Evolutionary conservation across 1,140 invertebrate species (phyloP).

Genomic region (Bombyx mandarina): DNA sequence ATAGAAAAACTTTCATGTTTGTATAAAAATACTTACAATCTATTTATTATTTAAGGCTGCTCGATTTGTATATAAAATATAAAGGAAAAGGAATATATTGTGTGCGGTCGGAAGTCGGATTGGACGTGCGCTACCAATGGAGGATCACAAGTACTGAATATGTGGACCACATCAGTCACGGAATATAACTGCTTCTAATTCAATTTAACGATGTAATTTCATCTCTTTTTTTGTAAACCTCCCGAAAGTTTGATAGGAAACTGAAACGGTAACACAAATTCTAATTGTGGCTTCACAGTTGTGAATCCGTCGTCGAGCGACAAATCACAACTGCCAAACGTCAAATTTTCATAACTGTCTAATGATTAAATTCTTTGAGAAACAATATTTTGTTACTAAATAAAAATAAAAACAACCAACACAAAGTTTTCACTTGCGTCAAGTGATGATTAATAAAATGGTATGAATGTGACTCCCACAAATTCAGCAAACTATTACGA

Average conservation of each 20-base stretch:
- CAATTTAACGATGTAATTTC: constrained; percentile 54
- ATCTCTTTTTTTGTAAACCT: constrained; percentile 57
- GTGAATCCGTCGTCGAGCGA: constrained; percentile 11
- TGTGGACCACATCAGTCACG: constrained; percentile 56
- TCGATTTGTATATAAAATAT: constrained; percentile 49
- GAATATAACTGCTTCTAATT: constrained; percentile 53
- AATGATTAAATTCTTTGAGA: constrained; percentile 47
- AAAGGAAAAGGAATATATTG: constrained; percentile 45
- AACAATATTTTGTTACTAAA: constrained; percentile 20
- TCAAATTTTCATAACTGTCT: constrained; percentile 57
- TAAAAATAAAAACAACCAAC: no score
- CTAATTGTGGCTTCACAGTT: constrained; percentile 28
- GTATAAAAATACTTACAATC: constrained; percentile 69
- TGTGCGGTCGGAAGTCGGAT: constrained; percentile 20
- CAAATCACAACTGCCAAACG: constrained; percentile 26
- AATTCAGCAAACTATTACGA: constrained; percentile 46
- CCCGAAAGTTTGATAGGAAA: constrained; percentile 70
- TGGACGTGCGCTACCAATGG: constrained; percentile 34
- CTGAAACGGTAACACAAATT: constrained; percentile 47
- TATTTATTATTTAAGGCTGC: constrained; percentile 65
- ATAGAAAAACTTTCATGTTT: constrained; percentile 41
- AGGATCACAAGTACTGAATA: constrained; percentile 47
- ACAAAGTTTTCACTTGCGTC: background rate
- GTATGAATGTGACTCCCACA: constrained; percentile 59
- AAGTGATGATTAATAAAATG: constrained; percentile 48